These are phyloP conservation scores for Delichon dasypus DNA, from an alignment of 2,797 vertebrate genomes.

Conservation along the genomic window DNA sequence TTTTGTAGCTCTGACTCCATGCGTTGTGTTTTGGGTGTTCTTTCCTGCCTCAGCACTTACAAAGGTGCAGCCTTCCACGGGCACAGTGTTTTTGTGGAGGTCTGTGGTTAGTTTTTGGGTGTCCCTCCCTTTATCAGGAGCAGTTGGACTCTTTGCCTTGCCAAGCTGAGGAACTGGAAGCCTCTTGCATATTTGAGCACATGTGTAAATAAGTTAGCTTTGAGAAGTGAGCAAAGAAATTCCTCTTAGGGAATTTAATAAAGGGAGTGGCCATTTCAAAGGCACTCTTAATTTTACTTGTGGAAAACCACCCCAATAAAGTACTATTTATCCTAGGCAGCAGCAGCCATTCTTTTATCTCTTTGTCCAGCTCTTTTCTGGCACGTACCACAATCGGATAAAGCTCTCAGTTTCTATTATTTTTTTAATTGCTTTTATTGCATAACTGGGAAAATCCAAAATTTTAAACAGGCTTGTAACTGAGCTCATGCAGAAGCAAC, in stretches of 20 bases:
- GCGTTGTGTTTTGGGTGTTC: neutral
- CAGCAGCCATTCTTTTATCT: neutral
- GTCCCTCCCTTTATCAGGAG: neutral
- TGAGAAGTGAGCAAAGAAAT: neutral
- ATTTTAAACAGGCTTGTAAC: neutral
- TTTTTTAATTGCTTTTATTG: neutral
- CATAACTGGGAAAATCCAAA: neutral
- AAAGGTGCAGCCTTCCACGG: neutral
- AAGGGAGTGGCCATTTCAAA: neutral
- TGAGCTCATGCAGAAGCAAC: neutral
- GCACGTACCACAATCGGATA: neutral
- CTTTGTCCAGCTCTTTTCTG: neutral
- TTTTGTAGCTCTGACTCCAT: neutral
- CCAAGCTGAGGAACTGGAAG: neutral
- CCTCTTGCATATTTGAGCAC: neutral
- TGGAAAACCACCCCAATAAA: neutral
- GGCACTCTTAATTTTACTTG: neutral
- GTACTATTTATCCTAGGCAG: neutral
- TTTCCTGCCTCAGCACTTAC: neutral
- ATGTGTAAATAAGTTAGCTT: neutral
- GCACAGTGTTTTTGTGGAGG: fast-evolving
- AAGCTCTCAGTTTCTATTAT: neutral
- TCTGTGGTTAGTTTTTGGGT: neutral
- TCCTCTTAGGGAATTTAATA: neutral
- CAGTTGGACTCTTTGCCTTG: neutral